These are phyloP conservation scores for Ophiothrix spiculata DNA, from an alignment of 35 echinoderm and acorn worm species.

Conservation along the genomic window DNA sequence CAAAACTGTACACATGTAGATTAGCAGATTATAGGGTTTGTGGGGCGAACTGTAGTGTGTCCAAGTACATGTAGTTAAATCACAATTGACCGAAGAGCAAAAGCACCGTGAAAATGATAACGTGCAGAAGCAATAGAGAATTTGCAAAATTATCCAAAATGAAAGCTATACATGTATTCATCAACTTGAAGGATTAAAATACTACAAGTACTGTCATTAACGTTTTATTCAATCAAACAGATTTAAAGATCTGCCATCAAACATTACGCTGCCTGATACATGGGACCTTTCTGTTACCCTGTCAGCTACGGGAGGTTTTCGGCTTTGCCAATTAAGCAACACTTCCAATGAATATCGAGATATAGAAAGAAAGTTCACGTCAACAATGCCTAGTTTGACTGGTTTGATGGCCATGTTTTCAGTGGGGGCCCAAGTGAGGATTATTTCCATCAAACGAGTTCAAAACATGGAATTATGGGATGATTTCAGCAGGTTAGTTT, in stretches of 20 bases:
- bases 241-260: not conserved
- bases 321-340: not conserved
- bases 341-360: not conserved
- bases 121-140: not conserved
- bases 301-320: not conserved
- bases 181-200: not conserved
- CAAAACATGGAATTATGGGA: slow-evolving; percentile 25
- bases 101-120: not conserved
- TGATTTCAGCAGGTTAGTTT: slow-evolving; percentile 20
- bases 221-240: not conserved
- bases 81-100: not conserved
- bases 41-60: not conserved
- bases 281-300: not conserved
- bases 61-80: not conserved
- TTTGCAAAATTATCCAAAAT: not conserved
- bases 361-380: not conserved
- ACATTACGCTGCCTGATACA: not conserved
- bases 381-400: not conserved
- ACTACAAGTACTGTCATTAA: not conserved
- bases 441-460: slow-evolving; percentile 16
- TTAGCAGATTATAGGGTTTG: no score
- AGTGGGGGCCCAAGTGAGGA: no score
- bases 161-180: not conserved
- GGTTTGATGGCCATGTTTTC: not conserved
- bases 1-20: no score